Evolutionary conservation across 2,888 invertebrate species (phyloP).

Genomic region (Ochropleura plecta): DNA sequence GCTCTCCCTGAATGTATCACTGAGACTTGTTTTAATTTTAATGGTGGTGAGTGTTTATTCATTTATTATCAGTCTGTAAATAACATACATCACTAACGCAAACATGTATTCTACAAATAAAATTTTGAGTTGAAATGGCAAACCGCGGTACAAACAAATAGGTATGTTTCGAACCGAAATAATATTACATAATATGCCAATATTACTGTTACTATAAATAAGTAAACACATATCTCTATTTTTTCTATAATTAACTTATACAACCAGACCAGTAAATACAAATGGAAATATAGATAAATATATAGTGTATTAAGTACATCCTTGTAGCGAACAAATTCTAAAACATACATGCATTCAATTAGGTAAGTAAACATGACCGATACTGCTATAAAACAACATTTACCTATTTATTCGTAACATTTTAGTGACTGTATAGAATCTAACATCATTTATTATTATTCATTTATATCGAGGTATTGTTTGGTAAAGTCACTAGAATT

Average conservation of each 20-base stretch:
- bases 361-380: conserved; percentile 15
- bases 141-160: not conserved
- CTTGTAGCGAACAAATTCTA: conserved; percentile 8
- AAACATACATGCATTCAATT: conserved; percentile 28
- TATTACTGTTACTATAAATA: conserved; percentile 5
- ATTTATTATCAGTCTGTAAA: not conserved
- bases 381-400: conserved; percentile 19
- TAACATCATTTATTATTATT: not conserved
- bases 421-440: conserved; percentile 1
- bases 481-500: not conserved
- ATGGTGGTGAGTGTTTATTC: not conserved
- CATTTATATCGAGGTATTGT: not conserved
- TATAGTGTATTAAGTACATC: not conserved
- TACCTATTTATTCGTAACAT: conserved; percentile 20
- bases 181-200: not conserved
- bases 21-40: not conserved
- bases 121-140: conserved; percentile 1
- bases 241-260: not conserved
- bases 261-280: not conserved
- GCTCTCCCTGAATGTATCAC: conserved; percentile 1
- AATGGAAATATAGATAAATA: conserved; percentile 16
- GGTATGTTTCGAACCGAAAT: not conserved
- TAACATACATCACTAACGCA: not conserved
- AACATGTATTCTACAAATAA: not conserved
- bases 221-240: not conserved